These are phyloP conservation scores for Daktulosphaira vitifoliae DNA, from an alignment of 1,140 invertebrate genomes.

Conservation along the genomic window DNA sequence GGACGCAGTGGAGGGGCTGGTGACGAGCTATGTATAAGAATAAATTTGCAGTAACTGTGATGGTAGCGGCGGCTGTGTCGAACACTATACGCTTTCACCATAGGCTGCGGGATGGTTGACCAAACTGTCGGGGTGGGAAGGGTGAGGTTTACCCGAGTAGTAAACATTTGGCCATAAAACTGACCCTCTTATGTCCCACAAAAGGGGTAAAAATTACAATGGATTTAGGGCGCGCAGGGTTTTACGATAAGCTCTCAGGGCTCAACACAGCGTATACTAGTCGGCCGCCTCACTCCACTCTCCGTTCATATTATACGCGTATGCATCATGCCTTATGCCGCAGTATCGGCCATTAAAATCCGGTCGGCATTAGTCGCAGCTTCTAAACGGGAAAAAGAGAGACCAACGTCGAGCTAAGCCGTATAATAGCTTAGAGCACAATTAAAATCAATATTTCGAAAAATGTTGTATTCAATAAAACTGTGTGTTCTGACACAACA, in stretches of 20 bases:
- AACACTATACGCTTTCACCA: constrained; percentile 1
- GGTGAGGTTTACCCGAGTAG: constrained; percentile 34
- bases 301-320: neutral
- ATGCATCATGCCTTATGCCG: constrained; percentile 29
- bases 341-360: constrained; percentile 33
- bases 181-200: constrained; percentile 33
- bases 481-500: no score
- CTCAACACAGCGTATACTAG: constrained; percentile 8
- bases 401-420: neutral
- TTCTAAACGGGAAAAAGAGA: neutral
- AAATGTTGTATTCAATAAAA: neutral
- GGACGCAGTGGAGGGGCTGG: no score
- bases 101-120: constrained; percentile 21
- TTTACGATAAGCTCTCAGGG: constrained; percentile 31
- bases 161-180: constrained; percentile 34
- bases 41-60: neutral
- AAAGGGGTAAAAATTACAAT: constrained; percentile 34
- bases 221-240: constrained; percentile 23
- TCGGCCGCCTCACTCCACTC: neutral
- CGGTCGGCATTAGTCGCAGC: neutral
- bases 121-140: constrained; percentile 3
- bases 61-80: constrained; percentile 12
- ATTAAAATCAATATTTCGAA: constrained; percentile 29
- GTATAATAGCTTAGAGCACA: constrained; percentile 25
- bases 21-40: neutral